A percentile compares a stretch with the other conserved stretches of the same genome.
Conservation (phyloP, 2,888 invertebrate species). For the Drosophila differens region DNA sequence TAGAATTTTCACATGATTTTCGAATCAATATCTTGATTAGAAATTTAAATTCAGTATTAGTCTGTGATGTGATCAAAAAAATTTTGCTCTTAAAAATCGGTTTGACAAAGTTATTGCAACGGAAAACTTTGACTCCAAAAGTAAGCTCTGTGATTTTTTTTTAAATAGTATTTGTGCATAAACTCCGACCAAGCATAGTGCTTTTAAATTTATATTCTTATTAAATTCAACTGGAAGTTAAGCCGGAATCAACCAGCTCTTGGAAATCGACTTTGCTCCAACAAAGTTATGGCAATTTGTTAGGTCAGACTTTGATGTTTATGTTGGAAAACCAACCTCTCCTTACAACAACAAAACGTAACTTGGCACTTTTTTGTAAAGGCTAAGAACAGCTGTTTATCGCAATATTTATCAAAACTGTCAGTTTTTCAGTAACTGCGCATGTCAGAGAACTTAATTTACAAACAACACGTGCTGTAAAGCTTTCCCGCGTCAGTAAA, state of each 20-base stretch:
- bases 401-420: conserved; percentile 29
- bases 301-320: background rate
- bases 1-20: background rate
- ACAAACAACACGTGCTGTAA: conserved; percentile 51
- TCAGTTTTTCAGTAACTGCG: conserved; percentile 32
- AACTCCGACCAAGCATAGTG: background rate
- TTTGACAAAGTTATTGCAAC: background rate
- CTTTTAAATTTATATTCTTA: background rate
- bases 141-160: background rate
- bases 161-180: background rate
- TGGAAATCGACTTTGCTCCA: background rate
- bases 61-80: background rate
- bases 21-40: background rate
- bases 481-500: conserved; percentile 28
- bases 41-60: background rate
- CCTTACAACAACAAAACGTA: background rate
- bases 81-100: background rate
- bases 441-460: conserved; percentile 37
- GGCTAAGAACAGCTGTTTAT: conserved; percentile 41
- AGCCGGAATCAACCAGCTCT: background rate
- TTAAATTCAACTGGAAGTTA: background rate
- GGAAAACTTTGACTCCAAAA: background rate
- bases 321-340: background rate
- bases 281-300: background rate
- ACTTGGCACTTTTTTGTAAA: background rate